These are phyloP conservation scores for Phataginus tetradactyla DNA, from an alignment of 2,797 vertebrate genomes.

Conservation along the genomic window DNA sequence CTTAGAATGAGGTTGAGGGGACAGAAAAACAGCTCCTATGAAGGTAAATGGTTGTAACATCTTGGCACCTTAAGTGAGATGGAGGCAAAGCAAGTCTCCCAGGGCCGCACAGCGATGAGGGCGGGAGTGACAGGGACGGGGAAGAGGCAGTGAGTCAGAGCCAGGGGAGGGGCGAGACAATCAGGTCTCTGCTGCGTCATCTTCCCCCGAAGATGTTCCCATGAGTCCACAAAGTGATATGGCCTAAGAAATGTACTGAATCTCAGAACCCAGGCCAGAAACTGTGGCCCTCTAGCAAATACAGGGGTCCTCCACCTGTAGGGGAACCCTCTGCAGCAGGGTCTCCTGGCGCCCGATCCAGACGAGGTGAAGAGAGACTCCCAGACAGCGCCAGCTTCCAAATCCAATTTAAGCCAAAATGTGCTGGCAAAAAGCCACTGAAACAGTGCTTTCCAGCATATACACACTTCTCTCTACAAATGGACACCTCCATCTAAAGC, in stretches of 20 bases:
- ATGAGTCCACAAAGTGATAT: neutral
- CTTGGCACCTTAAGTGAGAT: neutral
- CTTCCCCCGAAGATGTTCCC: neutral
- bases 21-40: neutral
- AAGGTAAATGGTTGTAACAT: neutral
- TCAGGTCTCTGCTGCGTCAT: neutral
- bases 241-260: neutral
- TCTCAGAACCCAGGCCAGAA: neutral
- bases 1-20: neutral
- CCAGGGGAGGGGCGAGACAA: neutral
- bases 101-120: rapidly evolving
- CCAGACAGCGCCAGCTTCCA: neutral
- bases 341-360: neutral
- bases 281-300: neutral
- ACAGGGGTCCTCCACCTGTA: neutral
- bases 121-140: rapidly evolving
- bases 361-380: neutral
- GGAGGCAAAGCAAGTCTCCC: neutral
- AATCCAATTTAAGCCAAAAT: neutral
- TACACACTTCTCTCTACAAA: neutral
- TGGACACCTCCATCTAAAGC: neutral
- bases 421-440: neutral
- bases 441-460: neutral
- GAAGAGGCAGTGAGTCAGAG: neutral
- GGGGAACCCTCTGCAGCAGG: neutral